Percentiles rank a stretch among this genome's conserved stretches.
phyloP scores from a whole-genome alignment of 2,797 vertebrate species.

The Myotis daubentonii region DNA sequence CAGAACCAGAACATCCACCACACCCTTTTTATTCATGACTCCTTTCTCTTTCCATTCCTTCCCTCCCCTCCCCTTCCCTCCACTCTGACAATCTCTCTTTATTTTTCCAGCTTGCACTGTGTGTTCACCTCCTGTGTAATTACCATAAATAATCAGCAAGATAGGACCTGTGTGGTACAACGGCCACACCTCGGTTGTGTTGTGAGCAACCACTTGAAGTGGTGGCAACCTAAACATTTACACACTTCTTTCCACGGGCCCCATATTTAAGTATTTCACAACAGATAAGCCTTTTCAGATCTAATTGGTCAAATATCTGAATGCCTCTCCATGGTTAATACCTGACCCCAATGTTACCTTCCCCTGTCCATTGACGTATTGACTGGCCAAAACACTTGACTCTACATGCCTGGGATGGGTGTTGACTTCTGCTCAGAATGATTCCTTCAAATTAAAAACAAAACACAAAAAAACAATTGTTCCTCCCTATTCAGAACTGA shows the following conservation, averaged over 20 bases:
- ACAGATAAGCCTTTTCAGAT: constrained; percentile 7
- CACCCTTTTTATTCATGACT: background rate
- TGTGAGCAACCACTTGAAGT: constrained; percentile 78
- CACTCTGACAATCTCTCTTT: constrained; percentile 38
- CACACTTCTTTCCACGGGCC: constrained; percentile 47
- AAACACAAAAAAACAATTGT: constrained; percentile 58
- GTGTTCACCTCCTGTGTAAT: constrained; percentile 76
- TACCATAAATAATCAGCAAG: constrained; percentile 83
- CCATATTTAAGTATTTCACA: constrained; percentile 23
- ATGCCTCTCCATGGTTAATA: background rate
- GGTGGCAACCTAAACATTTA: constrained; percentile 77
- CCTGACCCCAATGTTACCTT: constrained; percentile 35
- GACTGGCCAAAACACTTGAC: constrained; percentile 36
- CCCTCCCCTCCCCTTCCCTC: background rate
- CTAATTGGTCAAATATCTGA: background rate
- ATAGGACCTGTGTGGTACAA: constrained; percentile 78
- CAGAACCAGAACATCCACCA: background rate
- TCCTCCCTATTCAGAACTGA: constrained; percentile 3
- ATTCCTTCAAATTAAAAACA: constrained; percentile 64
- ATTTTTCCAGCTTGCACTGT: constrained; percentile 74
- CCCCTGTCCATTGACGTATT: background rate
- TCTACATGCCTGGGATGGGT: constrained; percentile 12
- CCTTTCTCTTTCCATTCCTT: background rate
- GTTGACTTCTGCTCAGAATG: background rate
- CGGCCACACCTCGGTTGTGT: constrained; percentile 81